Evolutionary conservation across 2,113 vertebrate species (phyloP), one percentile per base, ranked within the genome.

Genomic region (Aegithalos caudatus): DNA sequence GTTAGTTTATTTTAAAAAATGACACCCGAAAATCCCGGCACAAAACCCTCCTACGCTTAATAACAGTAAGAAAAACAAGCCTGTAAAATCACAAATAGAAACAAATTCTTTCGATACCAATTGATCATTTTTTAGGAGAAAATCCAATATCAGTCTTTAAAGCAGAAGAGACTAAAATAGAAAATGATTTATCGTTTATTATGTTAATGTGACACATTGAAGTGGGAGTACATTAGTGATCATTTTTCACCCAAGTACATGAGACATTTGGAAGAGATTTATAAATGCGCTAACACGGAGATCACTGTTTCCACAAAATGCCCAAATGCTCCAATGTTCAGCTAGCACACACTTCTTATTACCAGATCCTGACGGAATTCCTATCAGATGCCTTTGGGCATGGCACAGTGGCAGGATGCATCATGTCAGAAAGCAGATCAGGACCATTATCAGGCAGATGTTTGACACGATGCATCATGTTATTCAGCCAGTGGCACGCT

Each of bases 371-470:
- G 42, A 20, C 10, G 27, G 40, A 19, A 45, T 64, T 90, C 71
- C 60, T 67, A 77, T 73, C 10, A 9, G 61, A 74, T 71, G 60
- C 80, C n/a, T 93, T 88, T 0, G 0, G 45, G 40, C 45, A 56
- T 0, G 1, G 45, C 40, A 67, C 48, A 40, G 74, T 40, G 64
- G 67, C 60, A 44, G 4, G 31, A 70, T 48, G 42, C 23, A 27
- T 77, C 40, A 8, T 9, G n/a, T 90, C 62, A 74, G 81, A 93
- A 77, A 76, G 78, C 81, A 91, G 76, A 88, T 78, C 7, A 2
- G 76, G 70, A 84, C 44, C 60, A 54, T 71, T 67, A 61, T 47
- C 83, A 71, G 82, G 69, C 90, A 96, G 93, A 93, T 93, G 90
- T 95, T 93, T 81, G 79, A 92, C 56, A 48, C 1, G 18, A 81